Evolutionary conservation across 1,140 invertebrate species (phyloP), one percentile per base, ranked within the genome.

Genomic region (Drepana arcuata): DNA sequence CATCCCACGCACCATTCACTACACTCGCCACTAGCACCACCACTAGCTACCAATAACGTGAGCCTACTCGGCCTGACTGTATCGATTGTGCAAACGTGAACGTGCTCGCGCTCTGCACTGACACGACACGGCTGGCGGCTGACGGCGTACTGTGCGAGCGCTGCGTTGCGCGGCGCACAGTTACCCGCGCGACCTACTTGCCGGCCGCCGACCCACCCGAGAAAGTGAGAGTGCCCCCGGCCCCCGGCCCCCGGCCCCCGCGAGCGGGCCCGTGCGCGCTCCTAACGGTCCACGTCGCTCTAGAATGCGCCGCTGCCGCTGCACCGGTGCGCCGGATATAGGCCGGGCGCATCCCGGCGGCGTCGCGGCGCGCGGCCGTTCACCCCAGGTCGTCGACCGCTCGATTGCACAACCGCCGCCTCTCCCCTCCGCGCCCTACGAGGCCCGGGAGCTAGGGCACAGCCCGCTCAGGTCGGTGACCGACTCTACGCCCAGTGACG

Each of bases 131-230:
- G 48, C 48, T 70, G 78, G 62, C 63, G 69, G 69, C 55, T 55
- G 66, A 62, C 67, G 53, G 61, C 61, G 64, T 60, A 84, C 77
- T 82, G 77, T 69, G 67, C 69, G 74, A 65, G 63, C 58, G 60
- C 77, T 69, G 75, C 69, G 74, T 59, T 45, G 65, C 66, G 77
- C 78, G 69, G 80, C 84, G 75, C 68, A 60, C 70, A 70, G 69
- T 83, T 84, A 84, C 85, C 85, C 84, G 82, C 81, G 71, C 88
- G 88, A 88, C 88, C 88, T 84, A 89, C 75, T 88, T 89, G 62
- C 71, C 83, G 88, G 85, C 83, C 85, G 84, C 84, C 85, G 80
- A 88, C 85, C 86, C 81, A 82, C 64, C 75, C 83, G 85, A 86
- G 86, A 87, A 87, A 87, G 86, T 87, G 85, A 87, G 86, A 87